These are phyloP conservation scores for Sceloporus undulatus DNA, from an alignment of 2,113 vertebrate genomes.

Conservation along the genomic window DNA sequence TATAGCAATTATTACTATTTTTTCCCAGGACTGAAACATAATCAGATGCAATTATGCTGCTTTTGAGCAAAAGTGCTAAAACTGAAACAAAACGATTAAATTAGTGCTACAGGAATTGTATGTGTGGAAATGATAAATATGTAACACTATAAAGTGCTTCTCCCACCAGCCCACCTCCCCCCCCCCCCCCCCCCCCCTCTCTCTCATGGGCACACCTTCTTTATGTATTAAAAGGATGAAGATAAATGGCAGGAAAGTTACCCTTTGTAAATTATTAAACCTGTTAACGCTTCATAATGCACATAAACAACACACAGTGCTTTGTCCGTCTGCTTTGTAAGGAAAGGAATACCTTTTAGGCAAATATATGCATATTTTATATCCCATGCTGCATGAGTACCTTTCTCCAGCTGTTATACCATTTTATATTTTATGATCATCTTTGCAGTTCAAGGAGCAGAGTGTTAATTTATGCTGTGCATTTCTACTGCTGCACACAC, in stretches of 20 bases:
- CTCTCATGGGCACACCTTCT: neutral
- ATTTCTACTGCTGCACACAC: neutral
- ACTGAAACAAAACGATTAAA: slow-evolving; percentile 53
- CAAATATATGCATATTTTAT: slow-evolving; percentile 20
- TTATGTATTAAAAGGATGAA: slow-evolving; percentile 31
- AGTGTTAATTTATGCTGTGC: neutral
- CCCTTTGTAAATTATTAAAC: slow-evolving; percentile 36
- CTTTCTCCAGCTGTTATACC: slow-evolving; percentile 11
- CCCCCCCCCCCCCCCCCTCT: neutral
- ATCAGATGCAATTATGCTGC: slow-evolving; percentile 53
- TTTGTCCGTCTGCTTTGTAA: neutral
- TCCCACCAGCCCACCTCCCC: neutral
- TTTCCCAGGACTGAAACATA: slow-evolving; percentile 26
- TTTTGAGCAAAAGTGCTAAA: slow-evolving; percentile 48
- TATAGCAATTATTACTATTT: slow-evolving; percentile 42
- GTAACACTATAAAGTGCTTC: slow-evolving; percentile 25
- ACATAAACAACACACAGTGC: slow-evolving; percentile 1
- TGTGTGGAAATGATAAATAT: slow-evolving; percentile 17
- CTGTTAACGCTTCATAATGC: slow-evolving; percentile 12
- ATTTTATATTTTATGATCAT: slow-evolving; percentile 20
- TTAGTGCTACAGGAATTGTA: slow-evolving; percentile 28
- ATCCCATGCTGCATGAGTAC: neutral
- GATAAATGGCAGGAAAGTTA: slow-evolving; percentile 43
- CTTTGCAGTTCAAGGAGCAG: slow-evolving; percentile 28
- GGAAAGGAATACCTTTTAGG: slow-evolving; percentile 32